These are phyloP conservation scores for Engraulis encrasicolus DNA, from an alignment of 2,113 vertebrate genomes.

Conservation along the genomic window DNA sequence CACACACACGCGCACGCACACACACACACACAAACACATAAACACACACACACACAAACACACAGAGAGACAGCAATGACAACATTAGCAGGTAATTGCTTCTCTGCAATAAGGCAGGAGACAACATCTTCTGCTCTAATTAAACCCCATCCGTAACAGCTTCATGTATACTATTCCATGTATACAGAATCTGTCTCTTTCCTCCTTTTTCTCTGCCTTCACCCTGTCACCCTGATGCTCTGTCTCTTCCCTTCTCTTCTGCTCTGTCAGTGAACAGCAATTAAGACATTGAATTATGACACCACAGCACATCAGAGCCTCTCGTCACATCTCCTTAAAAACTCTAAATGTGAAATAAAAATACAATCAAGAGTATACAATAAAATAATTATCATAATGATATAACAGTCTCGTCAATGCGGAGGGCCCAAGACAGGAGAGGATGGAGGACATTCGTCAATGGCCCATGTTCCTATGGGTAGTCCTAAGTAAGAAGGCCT, in stretches of 20 bases:
- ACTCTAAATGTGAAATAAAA: too few species aligned
- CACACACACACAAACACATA: too few species aligned
- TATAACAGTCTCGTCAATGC: too few species aligned
- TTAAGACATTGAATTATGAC: neutral
- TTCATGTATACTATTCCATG: neutral
- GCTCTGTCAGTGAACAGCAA: neutral
- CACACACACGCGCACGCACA: too few species aligned
- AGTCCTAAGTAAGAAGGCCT: too few species aligned
- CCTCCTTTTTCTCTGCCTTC: neutral
- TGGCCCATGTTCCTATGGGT: too few species aligned
- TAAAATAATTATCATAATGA: slow-evolving; percentile 9
- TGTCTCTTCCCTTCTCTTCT: neutral
- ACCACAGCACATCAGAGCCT: neutral
- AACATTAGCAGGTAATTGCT: slow-evolving; percentile 25
- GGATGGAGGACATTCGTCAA: too few species aligned
- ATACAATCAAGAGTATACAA: neutral
- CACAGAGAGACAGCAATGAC: neutral
- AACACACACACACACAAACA: too few species aligned
- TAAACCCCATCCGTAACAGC: neutral
- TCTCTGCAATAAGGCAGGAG: neutral
- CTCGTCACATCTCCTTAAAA: too few species aligned
- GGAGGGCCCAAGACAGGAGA: too few species aligned
- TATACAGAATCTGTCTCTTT: neutral
- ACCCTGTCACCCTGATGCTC: neutral
- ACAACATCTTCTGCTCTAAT: slow-evolving; percentile 15